Conservation (phyloP, 2,888 invertebrate species). For the Torymus texanus region DNA sequence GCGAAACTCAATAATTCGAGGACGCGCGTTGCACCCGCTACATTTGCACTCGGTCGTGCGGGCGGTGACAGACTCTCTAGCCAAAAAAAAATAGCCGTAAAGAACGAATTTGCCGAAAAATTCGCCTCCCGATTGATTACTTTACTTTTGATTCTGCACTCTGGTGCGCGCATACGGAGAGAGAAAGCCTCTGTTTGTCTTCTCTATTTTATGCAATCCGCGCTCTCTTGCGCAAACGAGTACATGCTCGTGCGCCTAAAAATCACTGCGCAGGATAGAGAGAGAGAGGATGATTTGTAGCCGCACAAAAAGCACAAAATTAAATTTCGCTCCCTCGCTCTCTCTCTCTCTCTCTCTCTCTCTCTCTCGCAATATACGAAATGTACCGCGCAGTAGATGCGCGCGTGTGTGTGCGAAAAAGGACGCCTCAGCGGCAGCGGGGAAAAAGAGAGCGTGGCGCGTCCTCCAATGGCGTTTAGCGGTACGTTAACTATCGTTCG, state of each 20-base stretch:
- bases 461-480: slow-evolving; percentile 74
- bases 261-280: not conserved
- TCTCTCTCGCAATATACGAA: slow-evolving; percentile 65
- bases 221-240: not conserved
- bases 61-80: no score
- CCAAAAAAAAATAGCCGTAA: no score
- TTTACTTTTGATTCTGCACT: slow-evolving; percentile 23
- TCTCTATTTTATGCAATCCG: slow-evolving; percentile 12
- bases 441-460: slow-evolving; percentile 57
- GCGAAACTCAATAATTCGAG: slow-evolving; percentile 43
- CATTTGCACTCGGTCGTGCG: no score
- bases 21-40: no score
- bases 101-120: slow-evolving; percentile 17
- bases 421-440: no score
- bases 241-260: not conserved
- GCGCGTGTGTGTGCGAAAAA: slow-evolving; percentile 50
- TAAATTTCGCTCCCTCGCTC: slow-evolving; percentile 73
- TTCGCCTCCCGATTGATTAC: slow-evolving; percentile 15
- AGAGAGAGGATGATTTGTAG: slow-evolving; percentile 65
- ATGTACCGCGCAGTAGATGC: slow-evolving; percentile 52
- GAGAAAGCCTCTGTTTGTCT: slow-evolving; percentile 1
- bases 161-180: not conserved
- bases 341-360: slow-evolving; percentile 22
- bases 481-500: slow-evolving; percentile 74
- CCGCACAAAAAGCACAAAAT: slow-evolving; percentile 74